Percentiles rank a stretch among this genome's conserved stretches.
phyloP scores from a whole-genome alignment of 2,888 invertebrate genomes.

The Lasioglossum oenotherae region DNA sequence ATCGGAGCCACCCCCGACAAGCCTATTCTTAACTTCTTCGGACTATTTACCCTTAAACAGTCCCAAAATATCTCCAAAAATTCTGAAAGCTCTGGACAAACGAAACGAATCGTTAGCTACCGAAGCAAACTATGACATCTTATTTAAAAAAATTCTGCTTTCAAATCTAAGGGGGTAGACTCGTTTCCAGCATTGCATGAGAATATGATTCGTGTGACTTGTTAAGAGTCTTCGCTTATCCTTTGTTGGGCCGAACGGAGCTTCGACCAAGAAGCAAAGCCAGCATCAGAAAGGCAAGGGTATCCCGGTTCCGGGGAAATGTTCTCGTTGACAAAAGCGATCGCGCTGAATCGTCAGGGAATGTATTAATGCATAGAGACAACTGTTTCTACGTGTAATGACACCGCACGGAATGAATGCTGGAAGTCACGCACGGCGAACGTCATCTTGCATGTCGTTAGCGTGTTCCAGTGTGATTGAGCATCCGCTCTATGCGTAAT shows the following conservation, averaged over 20 bases:
- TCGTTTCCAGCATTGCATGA: no score
- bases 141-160: no score
- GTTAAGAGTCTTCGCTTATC: no score
- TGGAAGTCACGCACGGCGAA: slow-evolving; percentile 72
- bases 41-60: not conserved
- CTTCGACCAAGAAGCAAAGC: not conserved
- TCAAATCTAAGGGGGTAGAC: no score
- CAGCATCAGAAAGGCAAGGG: not conserved
- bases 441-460: slow-evolving; percentile 74
- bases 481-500: slow-evolving; percentile 71
- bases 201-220: no score
- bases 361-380: slow-evolving; percentile 61
- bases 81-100: not conserved
- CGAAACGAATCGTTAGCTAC: no score
- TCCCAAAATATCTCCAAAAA: not conserved
- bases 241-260: not conserved
- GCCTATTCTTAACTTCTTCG: not conserved
- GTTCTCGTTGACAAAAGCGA: slow-evolving; percentile 11
- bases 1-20: not conserved
- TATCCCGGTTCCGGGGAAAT: not conserved
- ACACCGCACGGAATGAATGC: slow-evolving; percentile 60
- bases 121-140: no score
- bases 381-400: slow-evolving; percentile 55
- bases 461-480: slow-evolving; percentile 75
- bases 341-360: slow-evolving; percentile 41